phyloP scores from a whole-genome alignment of 2,113 vertebrate genomes.

The Cheilinus undulatus region DNA sequence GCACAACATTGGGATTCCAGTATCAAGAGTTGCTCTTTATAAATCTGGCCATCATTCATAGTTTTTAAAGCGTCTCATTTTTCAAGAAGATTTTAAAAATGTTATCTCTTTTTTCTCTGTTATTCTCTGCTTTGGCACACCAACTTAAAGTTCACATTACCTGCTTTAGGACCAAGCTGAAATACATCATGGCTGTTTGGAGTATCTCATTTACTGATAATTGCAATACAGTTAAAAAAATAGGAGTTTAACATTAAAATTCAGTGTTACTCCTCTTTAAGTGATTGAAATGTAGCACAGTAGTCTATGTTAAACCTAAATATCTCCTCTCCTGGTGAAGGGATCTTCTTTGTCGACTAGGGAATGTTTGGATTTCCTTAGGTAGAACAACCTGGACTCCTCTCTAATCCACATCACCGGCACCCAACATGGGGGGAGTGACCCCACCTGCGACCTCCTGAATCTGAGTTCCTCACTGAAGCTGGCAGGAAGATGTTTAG shows the following conservation, averaged over 20 bases:
- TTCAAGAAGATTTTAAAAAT: no score
- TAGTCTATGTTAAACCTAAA: constrained; percentile 16
- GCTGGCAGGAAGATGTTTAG: constrained; percentile 12
- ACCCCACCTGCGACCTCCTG: constrained; percentile 19
- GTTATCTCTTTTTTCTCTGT: no score
- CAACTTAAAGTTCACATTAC: no score
- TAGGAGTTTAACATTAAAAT: background rate
- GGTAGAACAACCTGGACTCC: constrained; percentile 27
- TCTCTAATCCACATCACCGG: constrained; percentile 37
- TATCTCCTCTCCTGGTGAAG: constrained; percentile 18
- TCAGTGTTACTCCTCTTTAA: constrained; percentile 13
- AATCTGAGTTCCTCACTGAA: constrained; percentile 18
- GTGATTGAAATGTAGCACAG: constrained; percentile 28
- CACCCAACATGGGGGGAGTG: constrained; percentile 27
- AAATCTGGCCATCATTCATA: background rate
- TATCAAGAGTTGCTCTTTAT: background rate
- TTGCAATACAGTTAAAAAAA: background rate
- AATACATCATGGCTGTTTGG: no score
- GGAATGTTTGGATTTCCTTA: constrained; percentile 50
- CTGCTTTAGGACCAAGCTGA: no score
- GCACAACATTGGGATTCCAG: background rate
- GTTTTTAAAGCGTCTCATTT: no score
- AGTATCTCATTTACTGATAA: no score
- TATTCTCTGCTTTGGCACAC: no score
- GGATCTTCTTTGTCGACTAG: constrained; percentile 27